Conservation (phyloP, 2,888 invertebrate species). For the Stegophylla sp. region DNA sequence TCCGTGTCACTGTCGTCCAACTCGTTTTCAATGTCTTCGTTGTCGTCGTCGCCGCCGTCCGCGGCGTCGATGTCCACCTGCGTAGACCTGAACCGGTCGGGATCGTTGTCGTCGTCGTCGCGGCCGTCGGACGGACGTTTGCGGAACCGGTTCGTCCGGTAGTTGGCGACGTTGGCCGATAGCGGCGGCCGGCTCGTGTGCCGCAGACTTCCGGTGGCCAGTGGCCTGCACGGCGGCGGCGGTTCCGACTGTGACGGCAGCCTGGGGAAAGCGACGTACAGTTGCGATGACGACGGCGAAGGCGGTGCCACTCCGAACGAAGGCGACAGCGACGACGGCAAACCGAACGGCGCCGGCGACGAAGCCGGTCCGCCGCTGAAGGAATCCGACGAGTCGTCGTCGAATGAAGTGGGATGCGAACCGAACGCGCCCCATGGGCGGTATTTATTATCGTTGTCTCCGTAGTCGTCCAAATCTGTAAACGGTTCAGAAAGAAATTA, state of each 20-base stretch:
- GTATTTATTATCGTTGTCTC: not conserved
- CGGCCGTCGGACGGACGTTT: not conserved
- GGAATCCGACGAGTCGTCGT: slow-evolving; percentile 20
- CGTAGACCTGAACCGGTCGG: not conserved
- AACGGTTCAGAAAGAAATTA: not conserved
- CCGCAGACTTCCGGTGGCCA: not conserved
- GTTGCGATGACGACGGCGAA: not conserved
- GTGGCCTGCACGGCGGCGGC: slow-evolving; percentile 24
- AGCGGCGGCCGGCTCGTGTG: slow-evolving; percentile 16
- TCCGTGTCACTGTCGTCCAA: slow-evolving; percentile 29
- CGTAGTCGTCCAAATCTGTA: slow-evolving; percentile 17
- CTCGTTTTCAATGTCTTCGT: slow-evolving; percentile 8
- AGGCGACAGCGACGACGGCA: slow-evolving; percentile 2
- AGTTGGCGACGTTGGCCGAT: slow-evolving; percentile 16
- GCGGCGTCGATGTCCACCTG: not conserved
- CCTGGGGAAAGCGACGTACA: not conserved
- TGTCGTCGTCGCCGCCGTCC: not conserved
- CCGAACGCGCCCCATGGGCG: slow-evolving; percentile 63
- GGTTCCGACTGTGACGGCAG: not conserved
- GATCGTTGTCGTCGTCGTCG: not conserved
- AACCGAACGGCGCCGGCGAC: slow-evolving; percentile 27
- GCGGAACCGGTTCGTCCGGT: not conserved
- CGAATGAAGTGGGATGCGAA: slow-evolving; percentile 62
- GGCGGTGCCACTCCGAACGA: slow-evolving; percentile 4
- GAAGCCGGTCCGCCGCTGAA: not conserved